These are phyloP conservation scores for Tadarida brasiliensis DNA, from an alignment of 2,797 vertebrate genomes.

Conservation along the genomic window DNA sequence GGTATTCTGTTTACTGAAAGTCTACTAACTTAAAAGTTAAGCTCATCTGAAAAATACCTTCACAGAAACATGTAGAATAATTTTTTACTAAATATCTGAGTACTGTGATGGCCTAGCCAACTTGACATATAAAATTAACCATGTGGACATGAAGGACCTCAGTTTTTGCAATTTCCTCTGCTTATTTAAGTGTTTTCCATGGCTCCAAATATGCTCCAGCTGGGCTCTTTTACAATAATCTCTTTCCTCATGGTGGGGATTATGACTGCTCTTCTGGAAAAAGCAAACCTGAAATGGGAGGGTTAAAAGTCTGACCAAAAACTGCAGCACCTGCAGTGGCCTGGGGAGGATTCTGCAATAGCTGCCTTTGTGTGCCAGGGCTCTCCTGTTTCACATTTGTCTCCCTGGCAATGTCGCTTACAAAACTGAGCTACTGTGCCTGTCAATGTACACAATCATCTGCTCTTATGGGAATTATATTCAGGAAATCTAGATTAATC, in stretches of 20 bases:
- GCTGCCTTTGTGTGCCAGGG: constrained; percentile 56
- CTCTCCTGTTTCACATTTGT: constrained; percentile 56
- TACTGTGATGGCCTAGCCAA: background rate
- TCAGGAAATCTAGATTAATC: constrained; percentile 69
- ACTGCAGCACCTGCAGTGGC: background rate
- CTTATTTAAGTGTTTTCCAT: background rate
- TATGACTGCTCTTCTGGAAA: constrained; percentile 12
- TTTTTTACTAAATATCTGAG: background rate
- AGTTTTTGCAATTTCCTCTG: background rate
- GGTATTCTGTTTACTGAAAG: background rate
- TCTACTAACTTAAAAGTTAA: constrained; percentile 19
- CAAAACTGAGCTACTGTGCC: constrained; percentile 62
- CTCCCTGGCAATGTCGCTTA: constrained; percentile 43
- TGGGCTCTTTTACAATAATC: constrained; percentile 7
- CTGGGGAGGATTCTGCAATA: background rate
- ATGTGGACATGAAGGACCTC: background rate
- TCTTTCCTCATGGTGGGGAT: background rate
- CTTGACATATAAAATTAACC: constrained; percentile 26
- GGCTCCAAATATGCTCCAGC: background rate
- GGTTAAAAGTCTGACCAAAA: constrained; percentile 61
- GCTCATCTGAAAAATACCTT: background rate
- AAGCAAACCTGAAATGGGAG: constrained; percentile 41
- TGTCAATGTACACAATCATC: constrained; percentile 71
- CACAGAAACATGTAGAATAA: constrained; percentile 14
- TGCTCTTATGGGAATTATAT: constrained; percentile 71